Evolutionary conservation across 2,797 vertebrate species (phyloP).

Genomic region (Pogonophryne albipinna): DNA sequence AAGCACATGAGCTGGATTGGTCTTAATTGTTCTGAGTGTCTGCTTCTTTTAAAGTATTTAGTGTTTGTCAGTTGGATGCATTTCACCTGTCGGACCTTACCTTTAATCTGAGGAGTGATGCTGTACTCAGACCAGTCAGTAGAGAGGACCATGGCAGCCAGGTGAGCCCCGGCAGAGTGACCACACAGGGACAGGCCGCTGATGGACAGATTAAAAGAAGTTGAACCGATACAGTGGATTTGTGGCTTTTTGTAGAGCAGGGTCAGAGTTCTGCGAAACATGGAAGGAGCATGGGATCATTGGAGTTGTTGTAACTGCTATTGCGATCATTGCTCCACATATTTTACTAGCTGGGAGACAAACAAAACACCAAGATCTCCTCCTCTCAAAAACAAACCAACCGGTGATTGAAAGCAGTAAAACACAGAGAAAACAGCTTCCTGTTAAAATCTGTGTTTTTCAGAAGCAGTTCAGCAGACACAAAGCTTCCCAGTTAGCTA

Average conservation of each 20-base stretch:
- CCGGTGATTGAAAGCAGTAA: no score
- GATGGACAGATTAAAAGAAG: constrained; percentile 11
- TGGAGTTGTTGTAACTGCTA: no score
- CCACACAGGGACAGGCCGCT: constrained; percentile 94
- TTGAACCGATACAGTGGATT: background rate
- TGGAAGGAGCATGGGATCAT: no score
- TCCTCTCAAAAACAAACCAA: no score
- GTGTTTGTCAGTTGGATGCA: background rate
- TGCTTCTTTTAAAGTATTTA: background rate
- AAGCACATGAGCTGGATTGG: background rate
- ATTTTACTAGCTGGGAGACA: no score
- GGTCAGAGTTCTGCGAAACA: background rate
- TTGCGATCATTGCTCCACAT: no score
- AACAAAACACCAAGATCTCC: no score
- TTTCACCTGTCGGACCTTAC: constrained; percentile 64
- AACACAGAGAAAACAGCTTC: no score
- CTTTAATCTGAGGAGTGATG: constrained; percentile 90
- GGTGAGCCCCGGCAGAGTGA: constrained; percentile 95
- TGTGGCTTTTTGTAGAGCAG: background rate
- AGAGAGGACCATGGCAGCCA: constrained; percentile 92
- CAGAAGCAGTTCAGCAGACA: no score
- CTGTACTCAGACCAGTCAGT: constrained; percentile 89
- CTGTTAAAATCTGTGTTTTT: no score
- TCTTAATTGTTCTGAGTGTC: background rate
- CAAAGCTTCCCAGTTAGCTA: no score